Percentiles rank a stretch among this genome's conserved stretches.
Conservation (phyloP, 2,797 vertebrate species). For the Diplodus puntazzo region DNA sequence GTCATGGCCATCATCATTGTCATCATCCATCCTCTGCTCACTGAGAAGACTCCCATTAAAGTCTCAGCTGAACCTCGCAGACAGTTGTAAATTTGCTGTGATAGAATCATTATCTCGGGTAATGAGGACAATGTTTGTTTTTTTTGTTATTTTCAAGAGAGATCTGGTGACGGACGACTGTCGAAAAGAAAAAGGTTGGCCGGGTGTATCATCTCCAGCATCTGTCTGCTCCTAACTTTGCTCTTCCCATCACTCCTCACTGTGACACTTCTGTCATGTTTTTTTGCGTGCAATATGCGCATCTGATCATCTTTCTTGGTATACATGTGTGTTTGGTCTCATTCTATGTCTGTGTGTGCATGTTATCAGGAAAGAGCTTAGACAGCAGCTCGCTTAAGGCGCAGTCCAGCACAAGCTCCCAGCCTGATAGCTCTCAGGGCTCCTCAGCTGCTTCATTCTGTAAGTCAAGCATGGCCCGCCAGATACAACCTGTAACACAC, state of each 20-base stretch:
- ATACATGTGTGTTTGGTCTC: constrained; percentile 21
- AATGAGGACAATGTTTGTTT: constrained; percentile 9
- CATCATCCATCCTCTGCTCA: constrained; percentile 51
- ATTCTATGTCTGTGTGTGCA: constrained; percentile 34
- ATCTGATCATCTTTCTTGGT: constrained; percentile 6
- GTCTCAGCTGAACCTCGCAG: constrained; percentile 24
- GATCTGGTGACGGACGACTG: neutral
- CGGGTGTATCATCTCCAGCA: neutral
- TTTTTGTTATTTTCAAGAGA: neutral
- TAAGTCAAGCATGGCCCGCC: constrained; percentile 81
- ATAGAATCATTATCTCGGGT: constrained; percentile 38
- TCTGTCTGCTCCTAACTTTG: constrained; percentile 33
- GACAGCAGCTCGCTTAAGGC: constrained; percentile 82
- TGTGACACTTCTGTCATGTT: constrained; percentile 42
- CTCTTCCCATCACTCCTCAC: constrained; percentile 21
- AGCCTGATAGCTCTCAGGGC: constrained; percentile 78
- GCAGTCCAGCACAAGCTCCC: constrained; percentile 80
- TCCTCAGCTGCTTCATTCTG: constrained; percentile 80
- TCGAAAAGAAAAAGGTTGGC: neutral
- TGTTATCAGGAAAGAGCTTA: constrained; percentile 82
- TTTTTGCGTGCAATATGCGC: constrained; percentile 23
- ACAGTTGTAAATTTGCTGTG: constrained; percentile 45
- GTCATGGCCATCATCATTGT: constrained; percentile 40
- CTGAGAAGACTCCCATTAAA: constrained; percentile 32
- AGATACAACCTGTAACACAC: constrained; percentile 32